Base-by-base conservation (phyloP, 2,888 invertebrate species). In the Lasioglossum marginatum region DNA sequence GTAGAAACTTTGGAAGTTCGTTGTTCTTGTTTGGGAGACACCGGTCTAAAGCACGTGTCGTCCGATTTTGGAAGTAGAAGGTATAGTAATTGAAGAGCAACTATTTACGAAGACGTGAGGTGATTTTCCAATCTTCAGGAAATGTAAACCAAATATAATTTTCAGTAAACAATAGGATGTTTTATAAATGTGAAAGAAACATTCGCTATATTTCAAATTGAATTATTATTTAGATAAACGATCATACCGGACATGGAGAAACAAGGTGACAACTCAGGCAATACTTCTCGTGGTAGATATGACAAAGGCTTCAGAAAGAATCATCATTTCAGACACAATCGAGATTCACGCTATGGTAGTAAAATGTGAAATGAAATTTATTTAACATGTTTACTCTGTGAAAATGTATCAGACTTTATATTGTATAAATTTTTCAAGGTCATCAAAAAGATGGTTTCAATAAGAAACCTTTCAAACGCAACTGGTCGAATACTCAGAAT, bases 391-490 rank as follows among this genome's bases (percentile, higher is more conserved):
- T 45, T 4, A n/a, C 45, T 60, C 0, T 14, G 12, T 4, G 0
- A 48, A n/a, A 45, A 52, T 52, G 2, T 40, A 70, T 52, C 0
- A 19, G 19, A 37, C 31, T 12, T 37, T 6, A 2, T n/a, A 23
- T 4, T 14, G 0, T 12, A 16, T 6, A 12, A 4, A 60, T 19
- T n/a, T 71, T 77, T 74, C n/a, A 66, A 88, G 88, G 83, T 27
- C 79, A 27, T 27, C 77, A 83, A 5, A 83, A 77, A 66, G 74
- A 81, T 19, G 79, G 81, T 75, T 87, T 79, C 71, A 60, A n/a
- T 27, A 78, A 66, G 37, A 84, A 75, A 34, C 72, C 88, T 1
- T 82, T 66, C 31, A 88, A 88, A 72, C 88, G 89, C n/a, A 79
- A 76, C 12, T 81, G 81, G 80, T 77, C 83, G 12, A 77, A 81